These are phyloP conservation scores for Hemichromis elongatus DNA, from an alignment of 2,113 vertebrate genomes.

Conservation along the genomic window DNA sequence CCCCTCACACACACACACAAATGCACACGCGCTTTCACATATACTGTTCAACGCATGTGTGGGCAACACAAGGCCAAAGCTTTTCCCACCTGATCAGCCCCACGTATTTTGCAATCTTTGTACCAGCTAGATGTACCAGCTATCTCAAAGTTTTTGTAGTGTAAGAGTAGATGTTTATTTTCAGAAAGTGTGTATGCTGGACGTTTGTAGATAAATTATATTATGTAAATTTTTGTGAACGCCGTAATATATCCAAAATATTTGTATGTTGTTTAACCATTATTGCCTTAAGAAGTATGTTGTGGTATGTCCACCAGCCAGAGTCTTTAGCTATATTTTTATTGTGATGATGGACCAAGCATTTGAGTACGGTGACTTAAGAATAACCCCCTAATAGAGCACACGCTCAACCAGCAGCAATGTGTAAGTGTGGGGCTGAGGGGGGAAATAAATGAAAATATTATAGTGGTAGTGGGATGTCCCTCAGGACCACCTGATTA, in stretches of 20 bases:
- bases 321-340: slow-evolving; percentile 31
- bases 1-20: background rate
- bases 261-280: slow-evolving; percentile 43
- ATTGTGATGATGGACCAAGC: slow-evolving; percentile 21
- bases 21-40: background rate
- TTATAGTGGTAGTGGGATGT: background rate
- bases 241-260: slow-evolving; percentile 11
- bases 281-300: slow-evolving; percentile 53
- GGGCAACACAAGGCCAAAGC: slow-evolving; percentile 13
- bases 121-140: background rate
- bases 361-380: background rate
- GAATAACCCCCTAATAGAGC: slow-evolving; percentile 7
- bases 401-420: slow-evolving; percentile 11
- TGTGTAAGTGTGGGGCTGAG: background rate
- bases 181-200: slow-evolving; percentile 2
- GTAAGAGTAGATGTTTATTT: slow-evolving; percentile 31
- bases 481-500: background rate
- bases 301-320: slow-evolving; percentile 11
- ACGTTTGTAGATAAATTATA: slow-evolving; percentile 22
- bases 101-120: background rate
- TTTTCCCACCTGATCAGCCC: background rate
- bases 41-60: background rate
- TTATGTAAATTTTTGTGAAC: slow-evolving; percentile 26
- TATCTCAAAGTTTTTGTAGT: slow-evolving; percentile 21
- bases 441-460: background rate